phyloP scores from a whole-genome alignment of 2,113 vertebrate species.

The Ovibos moschatus region DNA sequence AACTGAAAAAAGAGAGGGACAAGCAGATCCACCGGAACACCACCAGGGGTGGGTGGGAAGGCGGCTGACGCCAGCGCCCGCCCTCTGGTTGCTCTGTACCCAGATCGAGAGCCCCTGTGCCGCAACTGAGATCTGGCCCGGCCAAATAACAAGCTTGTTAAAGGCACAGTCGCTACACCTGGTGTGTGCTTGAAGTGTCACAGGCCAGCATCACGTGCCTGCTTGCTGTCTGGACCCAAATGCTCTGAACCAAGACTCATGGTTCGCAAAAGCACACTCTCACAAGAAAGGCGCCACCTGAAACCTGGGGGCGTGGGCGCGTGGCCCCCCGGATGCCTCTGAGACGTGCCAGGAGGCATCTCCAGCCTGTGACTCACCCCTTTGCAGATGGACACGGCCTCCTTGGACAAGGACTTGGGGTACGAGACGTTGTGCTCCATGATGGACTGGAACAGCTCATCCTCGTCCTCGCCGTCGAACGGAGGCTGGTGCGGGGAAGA shows the following conservation, averaged over 20 bases:
- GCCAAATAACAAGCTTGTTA: background rate
- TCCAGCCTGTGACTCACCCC: constrained; percentile 86
- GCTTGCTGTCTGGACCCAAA: background rate
- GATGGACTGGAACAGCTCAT: constrained; percentile 98
- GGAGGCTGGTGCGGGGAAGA: constrained; percentile 85
- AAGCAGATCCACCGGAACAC: background rate
- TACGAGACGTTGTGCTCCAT: constrained; percentile 99
- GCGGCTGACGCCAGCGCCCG: rapidly evolving
- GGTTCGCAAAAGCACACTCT: background rate
- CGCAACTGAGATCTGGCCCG: background rate
- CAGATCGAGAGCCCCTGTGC: background rate
- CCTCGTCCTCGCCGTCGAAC: constrained; percentile 97
- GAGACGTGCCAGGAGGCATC: no score
- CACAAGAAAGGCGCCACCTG: background rate
- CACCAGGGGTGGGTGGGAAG: background rate
- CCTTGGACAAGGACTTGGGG: constrained; percentile 97
- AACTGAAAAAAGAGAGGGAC: background rate
- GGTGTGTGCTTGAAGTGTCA: rapidly evolving
- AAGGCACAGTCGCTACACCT: background rate
- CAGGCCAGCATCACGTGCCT: background rate
- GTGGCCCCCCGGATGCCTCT: no score
- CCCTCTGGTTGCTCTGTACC: background rate
- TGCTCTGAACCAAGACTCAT: background rate
- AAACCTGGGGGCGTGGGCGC: rapidly evolving
- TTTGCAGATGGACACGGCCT: constrained; percentile 98